These are phyloP conservation scores for Himantopus leucocephalus DNA, from an alignment of 2,113 vertebrate genomes.

Conservation along the genomic window DNA sequence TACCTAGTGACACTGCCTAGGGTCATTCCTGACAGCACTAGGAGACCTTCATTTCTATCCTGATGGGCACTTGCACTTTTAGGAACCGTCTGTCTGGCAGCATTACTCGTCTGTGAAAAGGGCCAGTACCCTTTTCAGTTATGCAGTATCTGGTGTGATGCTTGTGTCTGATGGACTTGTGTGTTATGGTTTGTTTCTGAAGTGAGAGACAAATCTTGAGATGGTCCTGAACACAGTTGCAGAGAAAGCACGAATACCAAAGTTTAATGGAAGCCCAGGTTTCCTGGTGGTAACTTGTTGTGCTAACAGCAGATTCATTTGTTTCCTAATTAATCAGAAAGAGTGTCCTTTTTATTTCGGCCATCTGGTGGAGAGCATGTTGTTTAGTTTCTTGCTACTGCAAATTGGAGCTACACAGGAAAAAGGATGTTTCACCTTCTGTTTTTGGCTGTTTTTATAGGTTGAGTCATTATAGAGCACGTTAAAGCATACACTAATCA, in stretches of 20 bases:
- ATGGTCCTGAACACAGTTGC: background rate
- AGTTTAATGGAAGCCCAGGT: constrained; percentile 36
- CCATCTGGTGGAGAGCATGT: constrained; percentile 73
- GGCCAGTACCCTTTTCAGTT: background rate
- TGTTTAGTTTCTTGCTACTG: constrained; percentile 70
- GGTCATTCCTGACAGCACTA: background rate
- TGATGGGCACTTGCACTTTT: background rate
- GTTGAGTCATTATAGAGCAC: constrained; percentile 38
- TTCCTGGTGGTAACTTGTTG: constrained; percentile 68
- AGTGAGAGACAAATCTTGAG: background rate
- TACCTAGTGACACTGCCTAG: background rate
- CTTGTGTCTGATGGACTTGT: background rate
- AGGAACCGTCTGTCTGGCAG: background rate
- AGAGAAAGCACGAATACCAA: background rate
- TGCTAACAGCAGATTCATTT: constrained; percentile 73
- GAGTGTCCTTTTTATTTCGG: constrained; percentile 74
- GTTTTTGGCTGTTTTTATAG: constrained; percentile 65
- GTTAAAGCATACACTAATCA: constrained; percentile 13
- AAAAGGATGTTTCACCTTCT: constrained; percentile 67
- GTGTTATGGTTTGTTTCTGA: background rate
- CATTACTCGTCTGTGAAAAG: background rate
- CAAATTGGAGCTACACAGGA: constrained; percentile 61
- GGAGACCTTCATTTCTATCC: background rate
- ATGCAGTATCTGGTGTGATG: background rate
- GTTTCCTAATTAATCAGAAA: constrained; percentile 74